These are phyloP conservation scores for Phodopus roborovskii DNA, from an alignment of 2,113 vertebrate genomes.

Conservation along the genomic window DNA sequence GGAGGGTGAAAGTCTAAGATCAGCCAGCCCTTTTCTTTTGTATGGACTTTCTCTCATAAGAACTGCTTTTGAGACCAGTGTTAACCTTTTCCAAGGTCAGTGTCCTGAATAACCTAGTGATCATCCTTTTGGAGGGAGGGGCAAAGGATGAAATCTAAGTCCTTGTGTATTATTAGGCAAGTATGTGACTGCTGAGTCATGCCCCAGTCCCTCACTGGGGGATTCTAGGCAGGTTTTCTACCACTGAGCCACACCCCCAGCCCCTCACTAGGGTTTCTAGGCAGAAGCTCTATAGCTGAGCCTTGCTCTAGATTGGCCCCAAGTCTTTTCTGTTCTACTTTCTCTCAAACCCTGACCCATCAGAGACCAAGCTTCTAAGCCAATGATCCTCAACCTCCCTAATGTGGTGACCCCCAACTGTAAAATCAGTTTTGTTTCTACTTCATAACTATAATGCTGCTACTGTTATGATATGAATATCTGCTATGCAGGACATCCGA, in stretches of 20 bases:
- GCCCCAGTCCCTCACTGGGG: background rate
- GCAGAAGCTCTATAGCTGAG: background rate
- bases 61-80: background rate
- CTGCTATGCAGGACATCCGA: background rate
- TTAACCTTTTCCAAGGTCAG: background rate
- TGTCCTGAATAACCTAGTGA: background rate
- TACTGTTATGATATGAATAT: background rate
- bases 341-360: no score
- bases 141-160: background rate
- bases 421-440: background rate
- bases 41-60: background rate
- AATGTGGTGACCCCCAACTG: background rate
- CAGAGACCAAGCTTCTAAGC: background rate
- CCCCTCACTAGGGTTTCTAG: background rate
- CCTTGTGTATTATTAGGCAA: no score
- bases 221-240: background rate
- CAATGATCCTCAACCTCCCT: background rate
- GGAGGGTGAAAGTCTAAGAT: background rate
- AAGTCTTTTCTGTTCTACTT: background rate
- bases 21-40: background rate
- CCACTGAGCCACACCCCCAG: background rate
- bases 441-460: background rate
- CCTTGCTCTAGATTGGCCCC: no score
- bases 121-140: background rate
- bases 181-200: background rate